Base-by-base conservation (phyloP, 2,888 invertebrate species). In the Tortricodes alternella region DNA sequence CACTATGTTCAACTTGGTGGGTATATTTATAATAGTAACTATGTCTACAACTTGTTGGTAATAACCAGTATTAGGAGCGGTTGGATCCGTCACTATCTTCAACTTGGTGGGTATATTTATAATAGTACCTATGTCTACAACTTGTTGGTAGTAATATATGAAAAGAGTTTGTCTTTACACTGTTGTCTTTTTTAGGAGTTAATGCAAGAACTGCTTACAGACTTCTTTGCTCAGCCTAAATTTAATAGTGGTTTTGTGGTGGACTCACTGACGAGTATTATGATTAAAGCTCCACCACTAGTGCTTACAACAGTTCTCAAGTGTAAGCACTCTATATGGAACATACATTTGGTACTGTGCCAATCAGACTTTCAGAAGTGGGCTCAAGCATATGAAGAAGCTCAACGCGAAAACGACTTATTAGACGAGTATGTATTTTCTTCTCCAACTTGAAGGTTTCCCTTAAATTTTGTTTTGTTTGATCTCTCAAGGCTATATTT, bases 361-460 rank as follows among this genome's bases (percentile, higher is more conserved):
- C 87, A 89, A 15, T 79, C 83, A 2, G 89, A 87, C 62, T 86
- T 89, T 57, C 41, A 58, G 21, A 84, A 77, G 65, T 90, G 90
- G 89, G 81, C 71, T 11, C 79, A 80, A 59, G 53, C 69, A 2
- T 80, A 81, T 52, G 89, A 89, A 46, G 85, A 88, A 63, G 51
- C 68, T 7, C 80, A 76, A 56, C 71, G 71, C 44, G 85, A 85
- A 62, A 68, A 64, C 37, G 87, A 88, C 46, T 53, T 73, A 5
- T 35, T 71, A 24, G 79, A 78, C 16, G 81, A 83, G 86, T 86
- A 70, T 74, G 82, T 67, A 46, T 11, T n/a, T n/a, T n/a, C 19
- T 34, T 32, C 13, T 32, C 21, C 3, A 21, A 21, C n/a, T n/a
- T n/a, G 21, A 27, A 27, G 2, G 27, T 27, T 7, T 7, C 35